Conservation (phyloP, 1,140 invertebrate genomes). For the Atopsyche davidsoni region DNA sequence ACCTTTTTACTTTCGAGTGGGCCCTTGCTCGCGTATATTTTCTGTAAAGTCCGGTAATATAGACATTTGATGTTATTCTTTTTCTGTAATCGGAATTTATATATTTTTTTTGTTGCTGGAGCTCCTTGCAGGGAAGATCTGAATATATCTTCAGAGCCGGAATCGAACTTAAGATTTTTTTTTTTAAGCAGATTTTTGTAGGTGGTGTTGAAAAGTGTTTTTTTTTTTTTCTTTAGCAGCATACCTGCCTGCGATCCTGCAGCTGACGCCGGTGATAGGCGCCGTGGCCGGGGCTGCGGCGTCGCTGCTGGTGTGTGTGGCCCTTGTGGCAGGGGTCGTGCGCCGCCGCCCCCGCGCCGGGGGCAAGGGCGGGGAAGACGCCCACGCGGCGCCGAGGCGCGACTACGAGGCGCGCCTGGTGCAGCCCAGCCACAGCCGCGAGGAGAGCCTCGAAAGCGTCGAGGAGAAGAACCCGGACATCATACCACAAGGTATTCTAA, state of each 20-base stretch:
- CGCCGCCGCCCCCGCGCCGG: constrained; percentile 49
- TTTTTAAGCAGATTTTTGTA: neutral
- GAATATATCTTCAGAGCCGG: too few species aligned
- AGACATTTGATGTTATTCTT: too few species aligned
- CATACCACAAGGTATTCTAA: constrained; percentile 61
- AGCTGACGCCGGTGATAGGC: constrained; percentile 60
- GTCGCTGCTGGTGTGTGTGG: constrained; percentile 57
- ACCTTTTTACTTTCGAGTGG: too few species aligned
- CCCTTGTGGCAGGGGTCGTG: constrained; percentile 59
- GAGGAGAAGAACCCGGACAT: constrained; percentile 70
- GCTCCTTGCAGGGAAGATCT: too few species aligned
- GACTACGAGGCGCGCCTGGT: constrained; percentile 51
- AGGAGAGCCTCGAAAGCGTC: constrained; percentile 51
- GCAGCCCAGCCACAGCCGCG: constrained; percentile 47
- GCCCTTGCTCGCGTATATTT: too few species aligned
- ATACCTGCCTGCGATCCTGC: constrained; percentile 38
- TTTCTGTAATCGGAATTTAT: too few species aligned
- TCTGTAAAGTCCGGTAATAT: too few species aligned
- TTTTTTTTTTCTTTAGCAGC: constrained; percentile 14
- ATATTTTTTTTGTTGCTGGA: too few species aligned
- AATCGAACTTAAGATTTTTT: too few species aligned
- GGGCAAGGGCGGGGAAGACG: constrained; percentile 49
- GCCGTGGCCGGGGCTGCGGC: constrained; percentile 60
- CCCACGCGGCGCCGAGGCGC: constrained; percentile 36
- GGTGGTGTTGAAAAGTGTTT: neutral